Percentiles rank a stretch among this genome's conserved stretches.
phyloP scores from a whole-genome alignment of 92 coral and sea anemone genomes.

The Blastomussa wellsi region DNA sequence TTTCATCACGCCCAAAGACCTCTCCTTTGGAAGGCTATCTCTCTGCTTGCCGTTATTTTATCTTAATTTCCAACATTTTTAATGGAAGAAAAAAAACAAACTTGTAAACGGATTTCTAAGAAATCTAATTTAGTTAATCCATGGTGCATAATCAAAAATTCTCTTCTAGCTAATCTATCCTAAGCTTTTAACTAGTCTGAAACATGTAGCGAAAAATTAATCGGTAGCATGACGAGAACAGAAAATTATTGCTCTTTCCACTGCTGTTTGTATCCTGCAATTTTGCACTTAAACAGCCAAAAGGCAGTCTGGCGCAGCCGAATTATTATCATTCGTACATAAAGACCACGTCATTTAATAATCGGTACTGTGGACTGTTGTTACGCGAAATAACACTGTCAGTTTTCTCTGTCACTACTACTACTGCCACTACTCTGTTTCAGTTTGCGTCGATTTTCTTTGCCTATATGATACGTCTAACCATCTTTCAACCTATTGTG shows the following conservation, averaged over 20 bases:
- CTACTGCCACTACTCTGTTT: not conserved
- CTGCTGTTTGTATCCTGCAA: not conserved
- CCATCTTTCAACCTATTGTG: constrained; percentile 12
- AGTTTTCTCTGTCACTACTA: not conserved
- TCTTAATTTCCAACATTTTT: too few species aligned
- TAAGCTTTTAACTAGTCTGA: too few species aligned
- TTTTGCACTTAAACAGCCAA: not conserved
- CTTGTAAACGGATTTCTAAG: too few species aligned
- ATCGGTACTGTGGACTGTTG: not conserved
- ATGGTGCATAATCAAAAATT: too few species aligned
- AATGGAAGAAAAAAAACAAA: too few species aligned
- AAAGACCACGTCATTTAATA: not conserved
- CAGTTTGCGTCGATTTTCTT: not conserved
- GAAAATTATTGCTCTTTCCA: not conserved
- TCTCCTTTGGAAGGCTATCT: too few species aligned
- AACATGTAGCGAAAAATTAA: too few species aligned
- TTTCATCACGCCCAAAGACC: too few species aligned
- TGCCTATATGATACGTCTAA: not conserved
- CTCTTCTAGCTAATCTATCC: too few species aligned
- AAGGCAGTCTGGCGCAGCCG: not conserved
- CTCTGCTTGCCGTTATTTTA: too few species aligned
- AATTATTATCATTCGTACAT: not conserved
- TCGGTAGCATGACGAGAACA: not conserved
- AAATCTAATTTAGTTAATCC: too few species aligned
- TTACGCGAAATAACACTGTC: not conserved